Conservation (phyloP, 2,797 vertebrate species). For the Sibirionetta formosa region DNA sequence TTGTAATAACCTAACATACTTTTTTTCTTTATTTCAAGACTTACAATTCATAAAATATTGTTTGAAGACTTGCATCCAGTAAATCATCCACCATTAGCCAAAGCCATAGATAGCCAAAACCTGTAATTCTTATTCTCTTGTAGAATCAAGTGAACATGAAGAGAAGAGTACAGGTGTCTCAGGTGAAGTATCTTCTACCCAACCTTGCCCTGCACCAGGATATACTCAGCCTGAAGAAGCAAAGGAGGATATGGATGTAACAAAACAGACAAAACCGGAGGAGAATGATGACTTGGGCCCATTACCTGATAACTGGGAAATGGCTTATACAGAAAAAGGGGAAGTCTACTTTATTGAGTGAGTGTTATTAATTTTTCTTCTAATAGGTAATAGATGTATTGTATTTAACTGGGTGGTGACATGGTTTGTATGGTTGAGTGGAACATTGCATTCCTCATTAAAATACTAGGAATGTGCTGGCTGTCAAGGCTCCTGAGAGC, state of each 20-base stretch:
- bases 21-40: slow-evolving; percentile 25
- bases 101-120: background rate
- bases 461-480: background rate
- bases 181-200: slow-evolving; percentile 85
- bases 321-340: slow-evolving; percentile 98
- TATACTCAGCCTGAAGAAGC: slow-evolving; percentile 88
- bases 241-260: slow-evolving; percentile 87
- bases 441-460: background rate
- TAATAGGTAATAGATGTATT: background rate
- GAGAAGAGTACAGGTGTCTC: slow-evolving; percentile 92
- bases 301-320: slow-evolving; percentile 98
- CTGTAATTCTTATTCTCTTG: slow-evolving; percentile 43
- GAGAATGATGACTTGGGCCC: slow-evolving; percentile 92
- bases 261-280: slow-evolving; percentile 89
- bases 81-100: background rate
- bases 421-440: background rate
- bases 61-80: background rate
- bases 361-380: slow-evolving; percentile 78
- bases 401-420: background rate
- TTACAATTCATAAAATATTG: background rate
- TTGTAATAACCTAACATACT: background rate
- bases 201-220: slow-evolving; percentile 85
- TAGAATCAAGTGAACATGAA: slow-evolving; percentile 97
- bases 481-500: background rate
- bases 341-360: slow-evolving; percentile 99